Percentiles rank a stretch among this genome's conserved stretches.
These are phyloP conservation scores for Amorpha juglandis DNA, from an alignment of 2,888 invertebrate genomes.

Conservation along the genomic window DNA sequence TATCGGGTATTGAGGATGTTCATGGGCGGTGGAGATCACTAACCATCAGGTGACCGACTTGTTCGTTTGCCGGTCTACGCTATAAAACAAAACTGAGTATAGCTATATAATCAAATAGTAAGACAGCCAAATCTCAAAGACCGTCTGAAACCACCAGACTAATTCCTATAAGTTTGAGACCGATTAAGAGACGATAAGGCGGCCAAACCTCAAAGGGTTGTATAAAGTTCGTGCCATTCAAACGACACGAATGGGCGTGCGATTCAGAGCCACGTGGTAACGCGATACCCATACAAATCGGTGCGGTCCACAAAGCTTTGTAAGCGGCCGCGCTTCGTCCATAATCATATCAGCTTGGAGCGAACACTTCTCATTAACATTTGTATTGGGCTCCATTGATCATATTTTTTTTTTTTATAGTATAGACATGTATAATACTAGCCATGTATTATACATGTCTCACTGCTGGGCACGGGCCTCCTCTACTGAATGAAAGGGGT, in stretches of 20 bases:
- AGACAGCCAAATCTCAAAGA: not conserved
- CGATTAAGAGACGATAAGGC: slow-evolving; percentile 30
- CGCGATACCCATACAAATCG: slow-evolving; percentile 62
- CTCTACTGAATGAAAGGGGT: too few relatives aligned
- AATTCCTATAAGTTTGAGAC: slow-evolving; percentile 6
- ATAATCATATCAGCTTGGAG: slow-evolving; percentile 53
- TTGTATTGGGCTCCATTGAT: not conserved
- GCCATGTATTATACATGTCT: too few relatives aligned
- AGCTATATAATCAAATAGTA: too few relatives aligned
- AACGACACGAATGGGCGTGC: slow-evolving; percentile 44
- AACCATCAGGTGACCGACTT: too few relatives aligned
- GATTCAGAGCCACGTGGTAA: slow-evolving; percentile 57
- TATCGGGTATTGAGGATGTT: too few relatives aligned
- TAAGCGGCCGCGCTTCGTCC: slow-evolving; percentile 52
- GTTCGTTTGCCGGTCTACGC: too few relatives aligned
- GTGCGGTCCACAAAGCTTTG: slow-evolving; percentile 55
- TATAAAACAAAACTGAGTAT: too few relatives aligned
- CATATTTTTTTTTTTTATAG: too few relatives aligned
- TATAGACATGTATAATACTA: too few relatives aligned
- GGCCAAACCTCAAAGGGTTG: slow-evolving; percentile 43
- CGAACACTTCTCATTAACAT: slow-evolving; percentile 28
- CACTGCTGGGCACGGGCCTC: too few relatives aligned
- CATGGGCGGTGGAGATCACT: too few relatives aligned
- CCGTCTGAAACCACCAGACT: not conserved
- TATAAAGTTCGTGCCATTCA: slow-evolving; percentile 36